phyloP scores from a whole-genome alignment of 1,140 invertebrate genomes.

The Piezodorus guildinii region DNA sequence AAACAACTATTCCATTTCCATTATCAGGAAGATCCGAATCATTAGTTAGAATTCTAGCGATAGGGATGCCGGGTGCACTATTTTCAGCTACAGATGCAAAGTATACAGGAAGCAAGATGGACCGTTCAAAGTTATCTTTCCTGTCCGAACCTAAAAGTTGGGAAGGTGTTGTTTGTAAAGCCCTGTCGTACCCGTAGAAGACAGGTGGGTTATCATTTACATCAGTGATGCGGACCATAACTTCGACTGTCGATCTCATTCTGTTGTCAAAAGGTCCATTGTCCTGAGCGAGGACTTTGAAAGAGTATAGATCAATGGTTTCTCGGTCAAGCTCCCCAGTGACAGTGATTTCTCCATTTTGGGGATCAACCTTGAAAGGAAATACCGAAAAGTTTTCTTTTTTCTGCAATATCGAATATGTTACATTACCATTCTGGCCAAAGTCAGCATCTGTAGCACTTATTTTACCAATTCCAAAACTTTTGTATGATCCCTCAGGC shows the following conservation, averaged over 20 bases:
- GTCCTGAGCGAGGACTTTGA: conserved; percentile 64
- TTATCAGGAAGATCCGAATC: conserved; percentile 71
- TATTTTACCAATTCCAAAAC: conserved; percentile 58
- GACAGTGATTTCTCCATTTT: conserved; percentile 60
- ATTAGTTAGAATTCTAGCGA: conserved; percentile 63
- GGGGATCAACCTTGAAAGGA: conserved; percentile 56
- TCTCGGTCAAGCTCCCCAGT: conserved; percentile 70
- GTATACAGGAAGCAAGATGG: conserved; percentile 47
- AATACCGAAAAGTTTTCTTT: conserved; percentile 42
- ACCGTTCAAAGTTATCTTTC: conserved; percentile 19
- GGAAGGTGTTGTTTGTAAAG: conserved; percentile 21
- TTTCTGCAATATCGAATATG: conserved; percentile 51
- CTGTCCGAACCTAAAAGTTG: conserved; percentile 7
- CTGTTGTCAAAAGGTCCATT: conserved; percentile 46
- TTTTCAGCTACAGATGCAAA: conserved; percentile 55
- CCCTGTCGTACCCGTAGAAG: conserved; percentile 53
- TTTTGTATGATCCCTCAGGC: conserved; percentile 60
- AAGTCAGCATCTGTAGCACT: conserved; percentile 63
- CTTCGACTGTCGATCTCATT: conserved; percentile 55
- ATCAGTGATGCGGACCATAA: conserved; percentile 67
- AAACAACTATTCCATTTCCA: conserved; percentile 67
- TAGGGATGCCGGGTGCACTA: conserved; percentile 50
- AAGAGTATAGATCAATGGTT: conserved; percentile 51
- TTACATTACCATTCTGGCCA: conserved; percentile 61
- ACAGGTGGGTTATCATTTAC: conserved; percentile 57